These are phyloP conservation scores for Epinotia bilunana DNA, from an alignment of 2,888 invertebrate genomes.

Conservation along the genomic window DNA sequence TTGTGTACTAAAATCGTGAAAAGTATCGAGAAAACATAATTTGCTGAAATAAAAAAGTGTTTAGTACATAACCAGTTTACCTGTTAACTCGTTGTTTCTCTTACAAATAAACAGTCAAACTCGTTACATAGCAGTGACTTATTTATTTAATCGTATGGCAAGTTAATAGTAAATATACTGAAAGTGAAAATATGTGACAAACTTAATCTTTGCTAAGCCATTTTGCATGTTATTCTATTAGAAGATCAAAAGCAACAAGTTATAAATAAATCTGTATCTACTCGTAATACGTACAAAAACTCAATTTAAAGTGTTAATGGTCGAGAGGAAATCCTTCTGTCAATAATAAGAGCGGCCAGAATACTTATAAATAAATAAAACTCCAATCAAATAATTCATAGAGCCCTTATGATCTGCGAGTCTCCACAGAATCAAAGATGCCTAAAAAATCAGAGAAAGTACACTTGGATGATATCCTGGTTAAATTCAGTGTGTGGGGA, in stretches of 20 bases:
- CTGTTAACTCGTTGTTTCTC: background rate
- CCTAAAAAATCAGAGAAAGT: constrained; percentile 12
- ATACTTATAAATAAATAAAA: background rate
- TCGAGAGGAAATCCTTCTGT: background rate
- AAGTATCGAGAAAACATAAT: background rate
- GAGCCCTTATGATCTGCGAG: background rate
- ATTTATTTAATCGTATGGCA: too few relatives aligned
- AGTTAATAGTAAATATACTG: background rate
- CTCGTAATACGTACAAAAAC: background rate
- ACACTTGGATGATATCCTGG: constrained; percentile 38
- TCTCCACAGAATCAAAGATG: background rate
- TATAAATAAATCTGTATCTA: background rate
- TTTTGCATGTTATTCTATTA: background rate
- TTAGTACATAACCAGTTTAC: background rate
- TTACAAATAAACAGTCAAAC: too few relatives aligned
- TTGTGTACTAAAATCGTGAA: background rate
- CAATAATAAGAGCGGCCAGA: background rate
- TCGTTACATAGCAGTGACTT: too few relatives aligned
- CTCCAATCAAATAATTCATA: background rate
- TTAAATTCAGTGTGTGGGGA: constrained; percentile 32
- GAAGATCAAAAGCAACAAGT: background rate
- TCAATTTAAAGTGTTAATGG: background rate
- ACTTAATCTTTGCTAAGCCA: background rate
- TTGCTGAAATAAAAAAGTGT: background rate
- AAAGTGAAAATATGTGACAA: background rate